Evolutionary conservation across 2,113 vertebrate genomes (phyloP).

Genomic region (Crotalus viridis): DNA sequence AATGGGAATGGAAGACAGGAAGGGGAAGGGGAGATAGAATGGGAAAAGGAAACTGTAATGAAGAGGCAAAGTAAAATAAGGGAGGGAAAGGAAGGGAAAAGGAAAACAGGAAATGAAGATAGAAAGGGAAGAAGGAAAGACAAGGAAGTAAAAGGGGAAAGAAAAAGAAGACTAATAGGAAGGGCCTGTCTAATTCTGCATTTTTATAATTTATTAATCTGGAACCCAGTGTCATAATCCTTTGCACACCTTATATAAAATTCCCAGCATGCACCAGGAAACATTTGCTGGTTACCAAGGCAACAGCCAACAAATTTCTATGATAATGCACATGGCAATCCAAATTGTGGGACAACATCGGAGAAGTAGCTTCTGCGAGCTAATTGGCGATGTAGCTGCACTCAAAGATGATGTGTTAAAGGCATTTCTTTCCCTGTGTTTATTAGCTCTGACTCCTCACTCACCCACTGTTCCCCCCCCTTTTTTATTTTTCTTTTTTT

Average conservation of each 20-base stretch:
- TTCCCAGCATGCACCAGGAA: neutral
- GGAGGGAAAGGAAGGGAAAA: neutral
- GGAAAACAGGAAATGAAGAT: neutral
- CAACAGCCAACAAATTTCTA: constrained; percentile 18
- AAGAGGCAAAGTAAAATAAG: neutral
- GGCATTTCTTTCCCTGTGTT: neutral
- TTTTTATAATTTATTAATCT: neutral
- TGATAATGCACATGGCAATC: neutral
- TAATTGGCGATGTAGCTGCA: constrained; percentile 14
- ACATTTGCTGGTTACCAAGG: constrained; percentile 1
- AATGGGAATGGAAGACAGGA: neutral
- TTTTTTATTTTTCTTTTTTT: neutral
- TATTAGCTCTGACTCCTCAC: constrained; percentile 28
- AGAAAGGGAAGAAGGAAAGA: neutral
- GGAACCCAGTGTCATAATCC: neutral
- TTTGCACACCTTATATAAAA: neutral
- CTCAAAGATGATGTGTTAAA: neutral
- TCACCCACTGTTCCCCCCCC: neutral
- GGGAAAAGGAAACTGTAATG: neutral
- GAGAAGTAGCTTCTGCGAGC: neutral
- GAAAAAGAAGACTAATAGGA: neutral
- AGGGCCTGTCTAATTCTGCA: neutral
- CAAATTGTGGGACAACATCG: neutral
- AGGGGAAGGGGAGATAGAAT: neutral
- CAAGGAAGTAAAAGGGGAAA: neutral